These are phyloP conservation scores for Amphimedon queenslandica DNA, from an alignment of 37 sponge, comb jelly and placozoan species.

Conservation along the genomic window DNA sequence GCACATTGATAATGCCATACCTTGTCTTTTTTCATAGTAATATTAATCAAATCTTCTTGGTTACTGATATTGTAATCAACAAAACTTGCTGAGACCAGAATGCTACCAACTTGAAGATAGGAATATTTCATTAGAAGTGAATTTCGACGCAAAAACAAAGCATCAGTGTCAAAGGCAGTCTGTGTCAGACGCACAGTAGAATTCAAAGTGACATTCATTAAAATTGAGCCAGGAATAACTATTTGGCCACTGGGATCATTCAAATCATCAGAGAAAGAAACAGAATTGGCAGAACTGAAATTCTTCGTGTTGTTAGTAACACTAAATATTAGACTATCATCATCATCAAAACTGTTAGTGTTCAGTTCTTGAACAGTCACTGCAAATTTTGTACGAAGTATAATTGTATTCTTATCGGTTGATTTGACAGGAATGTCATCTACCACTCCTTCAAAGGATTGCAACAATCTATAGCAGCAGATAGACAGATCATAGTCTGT, in stretches of 20 bases:
- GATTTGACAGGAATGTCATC: background rate
- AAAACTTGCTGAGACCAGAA: background rate
- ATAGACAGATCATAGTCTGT: too few species aligned
- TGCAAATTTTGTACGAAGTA: too few species aligned
- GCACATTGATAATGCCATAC: too few species aligned
- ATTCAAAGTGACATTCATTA: too few species aligned
- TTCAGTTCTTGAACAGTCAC: too few species aligned
- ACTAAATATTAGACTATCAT: too few species aligned
- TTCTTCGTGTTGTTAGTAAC: too few species aligned
- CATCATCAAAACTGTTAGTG: too few species aligned
- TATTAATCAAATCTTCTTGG: background rate
- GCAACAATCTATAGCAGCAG: too few species aligned
- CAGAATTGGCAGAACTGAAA: too few species aligned
- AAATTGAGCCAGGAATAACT: background rate
- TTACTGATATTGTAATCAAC: background rate
- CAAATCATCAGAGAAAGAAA: background rate
- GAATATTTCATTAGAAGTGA: background rate
- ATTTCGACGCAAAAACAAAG: background rate
- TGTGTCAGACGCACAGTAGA: background rate
- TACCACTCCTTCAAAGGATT: background rate
- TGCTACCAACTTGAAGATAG: background rate
- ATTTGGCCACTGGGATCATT: background rate
- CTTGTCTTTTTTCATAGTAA: background rate
- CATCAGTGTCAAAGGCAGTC: background rate
- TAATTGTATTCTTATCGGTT: too few species aligned